Conservation (phyloP, 1,140 invertebrate genomes). For the Carposina sasakii region DNA sequence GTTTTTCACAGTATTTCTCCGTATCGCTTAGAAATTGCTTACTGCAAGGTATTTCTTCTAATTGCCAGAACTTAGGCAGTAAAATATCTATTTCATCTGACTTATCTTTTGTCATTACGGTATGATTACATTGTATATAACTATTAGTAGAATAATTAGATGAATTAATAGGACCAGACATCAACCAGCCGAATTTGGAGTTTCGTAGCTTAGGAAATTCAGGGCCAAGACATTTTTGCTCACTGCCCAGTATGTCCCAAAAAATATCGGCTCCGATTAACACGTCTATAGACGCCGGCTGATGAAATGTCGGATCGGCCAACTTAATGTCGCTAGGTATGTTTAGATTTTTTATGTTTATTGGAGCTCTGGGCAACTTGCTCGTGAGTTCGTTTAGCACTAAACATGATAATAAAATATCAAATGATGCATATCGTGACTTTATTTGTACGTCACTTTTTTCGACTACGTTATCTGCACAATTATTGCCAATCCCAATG, state of each 20-base stretch:
- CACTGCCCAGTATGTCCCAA: slow-evolving; percentile 15
- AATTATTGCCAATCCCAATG: slow-evolving; percentile 8
- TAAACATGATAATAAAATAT: slow-evolving; percentile 1
- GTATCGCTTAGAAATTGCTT: not conserved
- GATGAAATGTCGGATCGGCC: slow-evolving; percentile 4
- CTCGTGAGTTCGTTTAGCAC: slow-evolving; percentile 3
- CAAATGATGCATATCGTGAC: not conserved
- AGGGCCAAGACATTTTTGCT: not conserved
- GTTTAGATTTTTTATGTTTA: not conserved
- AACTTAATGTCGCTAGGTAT: slow-evolving; percentile 7
- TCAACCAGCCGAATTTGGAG: slow-evolving; percentile 3
- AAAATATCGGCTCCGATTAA: slow-evolving; percentile 30
- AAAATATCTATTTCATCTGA: not conserved
- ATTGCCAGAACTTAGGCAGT: not conserved
- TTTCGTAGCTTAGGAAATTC: not conserved
- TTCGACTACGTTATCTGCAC: not conserved
- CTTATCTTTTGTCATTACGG: not conserved
- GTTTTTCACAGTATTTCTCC: slow-evolving; percentile 37
- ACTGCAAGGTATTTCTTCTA: not conserved
- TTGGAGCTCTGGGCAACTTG: not conserved
- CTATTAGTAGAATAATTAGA: not conserved
- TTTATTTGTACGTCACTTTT: not conserved
- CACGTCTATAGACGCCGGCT: slow-evolving; percentile 12
- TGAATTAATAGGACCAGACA: not conserved
- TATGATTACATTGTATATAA: not conserved